These are phyloP conservation scores for Sympetrum striolatum DNA, from an alignment of 2,888 invertebrate species.

Conservation along the genomic window DNA sequence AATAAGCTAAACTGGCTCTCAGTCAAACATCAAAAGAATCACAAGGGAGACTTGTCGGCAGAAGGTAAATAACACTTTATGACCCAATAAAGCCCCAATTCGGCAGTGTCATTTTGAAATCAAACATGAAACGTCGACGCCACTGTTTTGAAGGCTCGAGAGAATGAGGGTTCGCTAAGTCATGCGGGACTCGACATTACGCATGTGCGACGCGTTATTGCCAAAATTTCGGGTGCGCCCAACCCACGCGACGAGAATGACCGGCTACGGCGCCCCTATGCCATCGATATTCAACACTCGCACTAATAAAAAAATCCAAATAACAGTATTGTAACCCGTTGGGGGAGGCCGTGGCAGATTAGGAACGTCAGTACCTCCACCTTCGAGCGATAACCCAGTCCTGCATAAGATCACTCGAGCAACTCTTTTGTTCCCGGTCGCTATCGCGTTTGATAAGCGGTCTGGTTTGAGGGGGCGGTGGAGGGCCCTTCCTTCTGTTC, in stretches of 20 bases:
- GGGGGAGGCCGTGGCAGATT: neutral
- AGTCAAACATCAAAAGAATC: too few relatives aligned
- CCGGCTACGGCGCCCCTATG: neutral
- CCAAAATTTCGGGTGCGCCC: neutral
- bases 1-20: too few relatives aligned
- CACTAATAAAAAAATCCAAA: neutral
- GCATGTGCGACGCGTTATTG: neutral
- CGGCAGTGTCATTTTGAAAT: too few relatives aligned
- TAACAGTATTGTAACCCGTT: slow-evolving; percentile 14
- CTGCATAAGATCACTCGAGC: neutral
- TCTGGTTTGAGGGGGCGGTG: neutral
- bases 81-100: too few relatives aligned
- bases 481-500: neutral
- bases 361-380: slow-evolving; percentile 3
- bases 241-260: neutral
- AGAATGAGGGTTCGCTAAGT: neutral
- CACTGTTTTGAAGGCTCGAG: neutral
- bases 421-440: neutral
- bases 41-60: too few relatives aligned
- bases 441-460: neutral
- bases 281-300: neutral
- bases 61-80: too few relatives aligned
- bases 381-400: neutral
- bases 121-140: too few relatives aligned
- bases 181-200: neutral